Base-by-base conservation (phyloP, 2,797 vertebrate genomes). In the Dromococcyx pavoninus region DNA sequence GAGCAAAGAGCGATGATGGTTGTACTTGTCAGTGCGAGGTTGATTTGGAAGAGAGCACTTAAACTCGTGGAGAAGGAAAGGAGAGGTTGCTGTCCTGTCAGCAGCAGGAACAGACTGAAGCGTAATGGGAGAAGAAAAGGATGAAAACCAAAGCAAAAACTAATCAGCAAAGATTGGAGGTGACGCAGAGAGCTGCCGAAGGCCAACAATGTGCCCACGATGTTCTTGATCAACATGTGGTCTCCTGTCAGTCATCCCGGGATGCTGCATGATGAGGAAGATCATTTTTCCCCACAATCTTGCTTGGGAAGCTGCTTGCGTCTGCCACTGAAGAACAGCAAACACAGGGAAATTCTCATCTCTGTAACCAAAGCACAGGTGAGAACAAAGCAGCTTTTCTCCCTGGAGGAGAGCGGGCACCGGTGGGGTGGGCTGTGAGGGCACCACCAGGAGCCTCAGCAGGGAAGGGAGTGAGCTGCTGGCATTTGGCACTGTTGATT, bases 191-290 rank as follows among this genome's bases (percentile, higher is more conserved):
- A 50, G 30, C 57, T 50, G 43, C 58, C 10, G 17, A 51, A 67
- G 76, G 65, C 17, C 82, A 53, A 51, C 37, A 16, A 10, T 21
- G 6, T 1, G 24, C 11, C 41, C 16, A 0, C 7, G 13, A 25
- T 1, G 7, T 22, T 23, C 43, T 24, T 5, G 2, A 28, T 43
- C 9, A 8, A 7, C 0, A 0, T 0, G 0, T 8, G 18, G 19
- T 22, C 24, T n/a, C 72, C 72, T 15, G 21, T 27, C 43, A 13
- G 22, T 22, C 60, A 1, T 17, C 46, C 30, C 86, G 33, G 73
- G 51, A 32, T 43, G 65, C 53, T 39, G 50, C 24, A 1, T 0
- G 0, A 23, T 1, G 5, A 24, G 7, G 33, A 53, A 30, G 65
- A 37, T 27, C 0, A 0, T 25, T 56, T 60, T 17, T 13, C n/a